A percentile compares a stretch with the other conserved stretches of the same genome.
Evolutionary conservation across 2,888 invertebrate species (phyloP).

Genomic region (Agriotes lineatus): DNA sequence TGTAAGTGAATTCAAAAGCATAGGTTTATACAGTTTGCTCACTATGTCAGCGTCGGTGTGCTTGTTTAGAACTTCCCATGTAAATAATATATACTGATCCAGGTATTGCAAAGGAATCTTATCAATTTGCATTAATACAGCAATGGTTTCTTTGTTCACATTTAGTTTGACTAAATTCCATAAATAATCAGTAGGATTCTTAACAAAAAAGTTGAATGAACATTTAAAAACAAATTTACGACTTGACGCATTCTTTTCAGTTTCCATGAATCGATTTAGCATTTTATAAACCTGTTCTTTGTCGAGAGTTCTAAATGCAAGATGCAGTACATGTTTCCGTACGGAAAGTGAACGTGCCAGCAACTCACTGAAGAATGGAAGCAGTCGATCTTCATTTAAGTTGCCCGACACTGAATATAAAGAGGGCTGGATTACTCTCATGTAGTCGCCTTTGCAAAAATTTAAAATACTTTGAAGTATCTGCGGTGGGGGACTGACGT

Average conservation of each 20-base stretch:
- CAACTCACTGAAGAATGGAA: slow-evolving; percentile 21
- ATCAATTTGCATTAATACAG: slow-evolving; percentile 16
- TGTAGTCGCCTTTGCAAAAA: slow-evolving; percentile 34
- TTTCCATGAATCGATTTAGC: slow-evolving; percentile 14
- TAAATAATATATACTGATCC: slow-evolving; percentile 12
- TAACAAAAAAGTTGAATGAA: slow-evolving; percentile 27
- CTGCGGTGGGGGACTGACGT: background rate
- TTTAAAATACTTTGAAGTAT: slow-evolving; percentile 18
- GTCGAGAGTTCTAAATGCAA: slow-evolving; percentile 25
- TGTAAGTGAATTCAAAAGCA: background rate
- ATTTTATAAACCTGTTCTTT: background rate
- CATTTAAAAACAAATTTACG: slow-evolving; percentile 30
- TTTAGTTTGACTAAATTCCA: slow-evolving; percentile 27
- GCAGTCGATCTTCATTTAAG: slow-evolving; percentile 33
- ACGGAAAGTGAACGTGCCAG: slow-evolving; percentile 25
- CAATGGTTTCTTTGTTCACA: slow-evolving; percentile 21
- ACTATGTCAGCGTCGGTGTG: background rate
- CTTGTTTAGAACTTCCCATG: slow-evolving; percentile 25
- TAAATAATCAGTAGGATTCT: slow-evolving; percentile 21
- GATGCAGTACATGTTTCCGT: slow-evolving; percentile 37
- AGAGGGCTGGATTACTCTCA: slow-evolving; percentile 25
- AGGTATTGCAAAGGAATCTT: slow-evolving; percentile 16
- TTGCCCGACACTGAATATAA: slow-evolving; percentile 26
- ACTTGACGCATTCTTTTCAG: slow-evolving; percentile 24
- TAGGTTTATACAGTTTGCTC: background rate